Conservation (phyloP, 2,797 vertebrate genomes). For the Hyperoplus lanceolatus region DNA sequence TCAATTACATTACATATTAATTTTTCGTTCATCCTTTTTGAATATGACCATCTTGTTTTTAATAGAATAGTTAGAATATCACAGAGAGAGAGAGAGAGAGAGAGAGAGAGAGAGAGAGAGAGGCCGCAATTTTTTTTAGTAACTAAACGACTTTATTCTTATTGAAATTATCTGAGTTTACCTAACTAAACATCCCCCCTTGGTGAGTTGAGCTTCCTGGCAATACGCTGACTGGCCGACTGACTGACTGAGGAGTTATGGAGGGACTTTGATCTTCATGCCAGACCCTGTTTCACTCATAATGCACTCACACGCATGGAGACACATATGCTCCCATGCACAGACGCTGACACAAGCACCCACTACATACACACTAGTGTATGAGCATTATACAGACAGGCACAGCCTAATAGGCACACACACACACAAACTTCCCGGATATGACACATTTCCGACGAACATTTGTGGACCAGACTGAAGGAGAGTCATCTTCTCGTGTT, state of each 20-base stretch:
- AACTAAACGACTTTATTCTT: slow-evolving; percentile 61
- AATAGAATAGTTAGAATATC: too few species aligned
- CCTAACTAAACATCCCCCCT: slow-evolving; percentile 59
- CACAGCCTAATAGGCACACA: slow-evolving; percentile 21
- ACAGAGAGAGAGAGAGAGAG: slow-evolving; percentile 15
- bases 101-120: background rate
- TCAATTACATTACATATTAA: background rate
- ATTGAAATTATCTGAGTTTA: slow-evolving; percentile 72
- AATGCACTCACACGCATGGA: slow-evolving; percentile 68
- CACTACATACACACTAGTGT: slow-evolving; percentile 24
- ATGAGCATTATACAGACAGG: slow-evolving; percentile 22
- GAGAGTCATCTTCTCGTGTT: slow-evolving; percentile 31
- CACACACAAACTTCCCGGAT: slow-evolving; percentile 44
- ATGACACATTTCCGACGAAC: slow-evolving; percentile 50
- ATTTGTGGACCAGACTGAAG: slow-evolving; percentile 27
- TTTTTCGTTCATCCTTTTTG: background rate
- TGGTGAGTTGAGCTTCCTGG: slow-evolving; percentile 68
- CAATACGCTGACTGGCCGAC: slow-evolving; percentile 48
- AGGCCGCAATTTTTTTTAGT: slow-evolving; percentile 23
- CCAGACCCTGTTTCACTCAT: slow-evolving; percentile 69
- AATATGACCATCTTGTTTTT: background rate
- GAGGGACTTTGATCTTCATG: slow-evolving; percentile 76
- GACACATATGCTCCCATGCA: slow-evolving; percentile 60
- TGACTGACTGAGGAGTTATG: slow-evolving; percentile 60
- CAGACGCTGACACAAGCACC: slow-evolving; percentile 65